These are phyloP conservation scores for Drosophila leonis DNA, from an alignment of 2,888 invertebrate species.

Conservation along the genomic window DNA sequence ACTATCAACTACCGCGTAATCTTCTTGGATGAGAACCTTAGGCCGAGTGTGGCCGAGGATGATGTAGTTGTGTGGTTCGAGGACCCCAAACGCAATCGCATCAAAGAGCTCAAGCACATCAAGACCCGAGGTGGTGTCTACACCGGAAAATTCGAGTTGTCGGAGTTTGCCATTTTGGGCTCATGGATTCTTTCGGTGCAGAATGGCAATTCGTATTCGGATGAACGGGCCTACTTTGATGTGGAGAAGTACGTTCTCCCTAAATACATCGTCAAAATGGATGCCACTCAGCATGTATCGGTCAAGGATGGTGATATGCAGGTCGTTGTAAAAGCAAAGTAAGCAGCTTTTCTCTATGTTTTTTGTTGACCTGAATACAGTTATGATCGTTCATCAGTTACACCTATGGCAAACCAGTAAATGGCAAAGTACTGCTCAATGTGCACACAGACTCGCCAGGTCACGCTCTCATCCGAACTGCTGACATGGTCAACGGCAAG, in stretches of 20 bases:
- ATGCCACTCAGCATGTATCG: slow-evolving; percentile 92
- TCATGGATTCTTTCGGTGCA: slow-evolving; percentile 89
- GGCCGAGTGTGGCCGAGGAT: slow-evolving; percentile 88
- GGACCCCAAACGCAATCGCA: slow-evolving; percentile 92
- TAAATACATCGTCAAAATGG: slow-evolving; percentile 94
- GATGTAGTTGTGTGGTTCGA: slow-evolving; percentile 88
- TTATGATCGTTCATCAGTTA: slow-evolving; percentile 87
- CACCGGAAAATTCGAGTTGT: slow-evolving; percentile 91
- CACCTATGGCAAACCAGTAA: slow-evolving; percentile 91
- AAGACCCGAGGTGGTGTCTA: slow-evolving; percentile 86
- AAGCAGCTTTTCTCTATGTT: slow-evolving; percentile 41
- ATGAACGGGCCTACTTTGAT: slow-evolving; percentile 85
- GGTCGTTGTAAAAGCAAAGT: slow-evolving; percentile 88
- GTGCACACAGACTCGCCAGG: slow-evolving; percentile 87
- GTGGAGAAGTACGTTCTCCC: slow-evolving; percentile 97
- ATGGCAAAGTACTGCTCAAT: slow-evolving; percentile 93
- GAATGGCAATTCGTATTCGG: slow-evolving; percentile 46
- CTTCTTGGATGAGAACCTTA: slow-evolving; percentile 89
- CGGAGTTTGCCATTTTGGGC: slow-evolving; percentile 92
- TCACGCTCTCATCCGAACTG: slow-evolving; percentile 63
- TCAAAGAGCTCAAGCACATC: slow-evolving; percentile 92
- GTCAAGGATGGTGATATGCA: slow-evolving; percentile 92
- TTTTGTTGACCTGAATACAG: background rate
- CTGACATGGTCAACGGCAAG: slow-evolving; percentile 82
- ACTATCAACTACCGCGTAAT: slow-evolving; percentile 89